Base-by-base conservation (phyloP, 2,113 vertebrate species). In the Noctilio leporinus region DNA sequence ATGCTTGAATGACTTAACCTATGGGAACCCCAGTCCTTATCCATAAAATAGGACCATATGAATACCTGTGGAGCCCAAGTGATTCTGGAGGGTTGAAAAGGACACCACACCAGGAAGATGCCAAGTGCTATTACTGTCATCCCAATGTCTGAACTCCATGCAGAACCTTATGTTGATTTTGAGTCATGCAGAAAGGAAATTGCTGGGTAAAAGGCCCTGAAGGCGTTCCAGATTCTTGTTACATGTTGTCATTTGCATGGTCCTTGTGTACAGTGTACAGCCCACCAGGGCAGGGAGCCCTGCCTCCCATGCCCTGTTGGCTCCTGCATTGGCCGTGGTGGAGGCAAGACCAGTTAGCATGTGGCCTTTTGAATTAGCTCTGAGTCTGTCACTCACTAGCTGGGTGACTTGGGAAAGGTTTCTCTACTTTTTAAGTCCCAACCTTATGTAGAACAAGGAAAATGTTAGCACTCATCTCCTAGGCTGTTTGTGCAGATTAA, bases 401-500 rank as follows among this genome's bases (percentile, higher is more conserved):
- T 30, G 38, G 28, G 26, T n/a, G 59, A 64, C 70, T 49, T 38
- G 10, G 47, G 33, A 26, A 47, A 47, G 47, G 22, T 72, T 7
- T 62, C 49, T 47, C 9, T 10, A 24, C 24, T 28, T 65, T 28
- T 86, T 26, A 45, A 55, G 38, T 62, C 38, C 26, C 10, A 10
- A 26, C 22, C 28, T 38, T 57, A 45, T 76, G n/a, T 30, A 53
- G 81, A 17, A 33, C 16, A 11, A 65, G 64, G 53, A 3, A 45
- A 4, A 7, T 24, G 35, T 53, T 9, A 14, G 30, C 33, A 10
- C 57, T 49, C 43, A 3, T 45, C 35, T 26, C 53, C 30, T 6
- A 24, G 57, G n/a, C 57, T 0, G 0, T 35, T 28, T 22, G 20
- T 14, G 76, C 35, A 67, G 10, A 5, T 11, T 0, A 1, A 10